These are phyloP conservation scores for Kryptolebias ocellatus DNA, from an alignment of 2,797 vertebrate species.

Conservation along the genomic window DNA sequence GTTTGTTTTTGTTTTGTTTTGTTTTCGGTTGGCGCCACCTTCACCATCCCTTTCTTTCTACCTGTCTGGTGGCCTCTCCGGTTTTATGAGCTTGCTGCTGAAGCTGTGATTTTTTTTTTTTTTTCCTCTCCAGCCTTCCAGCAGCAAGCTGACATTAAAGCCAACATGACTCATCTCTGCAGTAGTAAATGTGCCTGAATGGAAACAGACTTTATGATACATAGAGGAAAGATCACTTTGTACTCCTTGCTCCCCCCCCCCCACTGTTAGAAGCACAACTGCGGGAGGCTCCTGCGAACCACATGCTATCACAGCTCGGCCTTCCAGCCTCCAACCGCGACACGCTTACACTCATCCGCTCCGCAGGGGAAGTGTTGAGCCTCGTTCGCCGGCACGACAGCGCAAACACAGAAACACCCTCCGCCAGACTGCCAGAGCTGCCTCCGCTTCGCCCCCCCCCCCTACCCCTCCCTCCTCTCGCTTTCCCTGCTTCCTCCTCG, in stretches of 20 bases:
- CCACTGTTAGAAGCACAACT: constrained; percentile 39
- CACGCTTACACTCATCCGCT: constrained; percentile 73
- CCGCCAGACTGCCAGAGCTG: constrained; percentile 30
- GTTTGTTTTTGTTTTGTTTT: background rate
- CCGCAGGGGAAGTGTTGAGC: constrained; percentile 74
- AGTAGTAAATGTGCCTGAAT: background rate
- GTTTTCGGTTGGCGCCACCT: background rate
- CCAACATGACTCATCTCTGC: background rate
- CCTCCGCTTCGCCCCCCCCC: constrained; percentile 19
- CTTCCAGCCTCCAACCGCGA: constrained; percentile 71
- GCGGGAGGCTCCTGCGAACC: constrained; percentile 67
- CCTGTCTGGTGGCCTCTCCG: background rate
- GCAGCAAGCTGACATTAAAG: background rate
- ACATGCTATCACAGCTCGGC: constrained; percentile 79
- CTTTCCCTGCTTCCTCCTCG: constrained; percentile 34
- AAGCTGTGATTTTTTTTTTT: background rate
- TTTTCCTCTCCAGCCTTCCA: background rate
- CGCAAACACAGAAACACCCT: constrained; percentile 69
- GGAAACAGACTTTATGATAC: background rate
- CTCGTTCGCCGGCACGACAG: constrained; percentile 66
- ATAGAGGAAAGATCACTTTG: background rate
- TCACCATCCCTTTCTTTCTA: background rate
- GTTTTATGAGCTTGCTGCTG: constrained; percentile 1
- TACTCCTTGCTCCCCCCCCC: constrained; percentile 16
- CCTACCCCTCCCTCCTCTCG: constrained; percentile 29